phyloP scores from a whole-genome alignment of 2,797 vertebrate genomes.

The Sebastolobus alascanus region DNA sequence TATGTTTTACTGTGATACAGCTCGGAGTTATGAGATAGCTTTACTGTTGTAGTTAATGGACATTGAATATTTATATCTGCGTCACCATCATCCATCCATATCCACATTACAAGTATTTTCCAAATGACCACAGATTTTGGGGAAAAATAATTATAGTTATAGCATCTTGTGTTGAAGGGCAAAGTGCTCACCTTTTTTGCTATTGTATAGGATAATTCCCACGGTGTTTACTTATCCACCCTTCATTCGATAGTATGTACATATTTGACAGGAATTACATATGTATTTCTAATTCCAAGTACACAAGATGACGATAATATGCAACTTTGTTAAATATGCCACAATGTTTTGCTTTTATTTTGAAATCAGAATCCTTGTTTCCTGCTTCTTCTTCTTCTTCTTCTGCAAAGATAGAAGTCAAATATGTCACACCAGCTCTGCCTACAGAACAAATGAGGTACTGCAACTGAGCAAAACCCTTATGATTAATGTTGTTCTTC shows the following conservation, averaged over 20 bases:
- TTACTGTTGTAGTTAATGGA: neutral
- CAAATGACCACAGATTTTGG: neutral
- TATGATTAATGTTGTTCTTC: neutral
- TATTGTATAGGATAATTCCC: neutral
- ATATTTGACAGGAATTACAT: neutral
- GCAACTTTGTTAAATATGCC: neutral
- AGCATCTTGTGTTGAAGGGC: neutral
- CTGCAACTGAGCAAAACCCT: neutral
- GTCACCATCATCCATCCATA: neutral
- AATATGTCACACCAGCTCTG: neutral
- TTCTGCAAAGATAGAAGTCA: neutral
- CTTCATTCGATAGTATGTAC: neutral
- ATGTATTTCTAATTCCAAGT: accelerated
- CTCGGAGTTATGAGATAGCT: too few relatives aligned
- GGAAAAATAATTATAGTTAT: neutral
- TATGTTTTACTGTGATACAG: neutral
- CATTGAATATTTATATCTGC: neutral
- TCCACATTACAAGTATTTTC: too few relatives aligned
- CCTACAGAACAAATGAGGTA: neutral
- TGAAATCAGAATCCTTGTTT: neutral
- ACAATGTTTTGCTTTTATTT: constrained; percentile 10
- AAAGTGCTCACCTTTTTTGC: too few relatives aligned
- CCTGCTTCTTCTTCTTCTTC: neutral
- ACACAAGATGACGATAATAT: neutral
- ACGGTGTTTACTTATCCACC: neutral